phyloP scores from a whole-genome alignment of 2,113 vertebrate species.

The Arizona elegans region DNA sequence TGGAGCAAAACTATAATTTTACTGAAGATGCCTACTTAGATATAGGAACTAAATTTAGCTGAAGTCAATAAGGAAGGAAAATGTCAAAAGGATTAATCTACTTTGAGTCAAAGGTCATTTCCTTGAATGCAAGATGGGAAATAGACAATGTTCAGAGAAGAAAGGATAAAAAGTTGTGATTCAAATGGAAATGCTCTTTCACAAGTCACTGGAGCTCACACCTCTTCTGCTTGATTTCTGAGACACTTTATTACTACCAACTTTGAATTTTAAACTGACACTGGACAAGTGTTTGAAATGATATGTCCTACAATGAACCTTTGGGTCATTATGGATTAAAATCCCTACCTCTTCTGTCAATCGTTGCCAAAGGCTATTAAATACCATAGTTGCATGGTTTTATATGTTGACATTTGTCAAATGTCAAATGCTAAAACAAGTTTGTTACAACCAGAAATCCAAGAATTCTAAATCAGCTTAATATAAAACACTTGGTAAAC shows the following conservation, averaged over 20 bases:
- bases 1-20: background rate
- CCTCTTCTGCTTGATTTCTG: constrained; percentile 34
- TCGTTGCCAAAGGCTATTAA: constrained; percentile 43
- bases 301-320: constrained; percentile 25
- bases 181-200: constrained; percentile 29
- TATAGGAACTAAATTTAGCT: background rate
- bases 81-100: constrained; percentile 15
- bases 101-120: constrained; percentile 5
- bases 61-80: constrained; percentile 25
- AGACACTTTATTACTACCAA: constrained; percentile 34
- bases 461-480: constrained; percentile 17
- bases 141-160: constrained; percentile 9
- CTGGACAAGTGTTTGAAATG: constrained; percentile 35
- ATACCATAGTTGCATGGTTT: constrained; percentile 28
- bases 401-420: constrained; percentile 37
- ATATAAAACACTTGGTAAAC: constrained; percentile 1
- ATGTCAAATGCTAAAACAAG: constrained; percentile 36
- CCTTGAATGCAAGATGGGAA: constrained; percentile 8
- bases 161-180: constrained; percentile 19
- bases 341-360: constrained; percentile 29
- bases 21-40: background rate
- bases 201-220: constrained; percentile 37
- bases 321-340: background rate
- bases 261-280: constrained; percentile 47
- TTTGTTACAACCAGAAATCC: constrained; percentile 22